A percentile compares a stretch with the other conserved stretches of the same genome.
phyloP scores from a whole-genome alignment of 2,888 invertebrate species.

The Norana najaformis region DNA sequence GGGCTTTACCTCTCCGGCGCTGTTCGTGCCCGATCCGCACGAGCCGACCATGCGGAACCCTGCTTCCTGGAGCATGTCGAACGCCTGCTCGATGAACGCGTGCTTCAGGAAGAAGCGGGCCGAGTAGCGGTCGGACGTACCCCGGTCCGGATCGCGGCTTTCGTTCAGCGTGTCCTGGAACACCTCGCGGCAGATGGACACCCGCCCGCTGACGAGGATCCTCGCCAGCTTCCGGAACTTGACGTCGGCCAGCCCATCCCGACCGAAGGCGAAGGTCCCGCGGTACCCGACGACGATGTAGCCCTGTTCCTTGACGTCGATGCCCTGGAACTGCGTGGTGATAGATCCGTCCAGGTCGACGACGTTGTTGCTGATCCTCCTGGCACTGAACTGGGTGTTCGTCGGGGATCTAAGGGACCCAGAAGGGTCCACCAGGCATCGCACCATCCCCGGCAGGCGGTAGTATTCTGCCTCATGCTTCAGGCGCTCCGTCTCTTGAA shows the following conservation, averaged over 20 bases:
- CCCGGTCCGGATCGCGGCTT: constrained; percentile 95
- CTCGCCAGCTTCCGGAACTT: constrained; percentile 96
- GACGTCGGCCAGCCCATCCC: constrained; percentile 96
- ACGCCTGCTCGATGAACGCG: constrained; percentile 82
- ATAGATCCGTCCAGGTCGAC: constrained; percentile 29
- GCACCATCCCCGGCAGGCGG: constrained; percentile 76
- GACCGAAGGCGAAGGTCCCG: constrained; percentile 97
- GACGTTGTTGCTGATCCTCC: constrained; percentile 30
- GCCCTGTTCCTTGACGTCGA: constrained; percentile 65
- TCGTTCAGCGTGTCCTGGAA: constrained; percentile 96
- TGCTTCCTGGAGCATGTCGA: constrained; percentile 66
- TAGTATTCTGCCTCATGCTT: constrained; percentile 67
- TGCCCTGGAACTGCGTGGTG: constrained; percentile 14
- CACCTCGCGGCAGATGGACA: constrained; percentile 89
- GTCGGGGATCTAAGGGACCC: constrained; percentile 17
- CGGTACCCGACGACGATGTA: constrained; percentile 93
- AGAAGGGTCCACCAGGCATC: background rate
- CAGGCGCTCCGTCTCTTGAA: constrained; percentile 71
- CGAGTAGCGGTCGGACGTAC: constrained; percentile 89
- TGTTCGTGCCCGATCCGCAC: constrained; percentile 61
- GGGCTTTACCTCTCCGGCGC: constrained; percentile 79
- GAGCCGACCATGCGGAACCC: constrained; percentile 57
- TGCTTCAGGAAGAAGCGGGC: constrained; percentile 97
- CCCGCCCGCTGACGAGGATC: constrained; percentile 91
- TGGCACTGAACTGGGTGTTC: background rate